Conservation (phyloP, 1,140 invertebrate genomes). For the Ganaspis sp. region DNA sequence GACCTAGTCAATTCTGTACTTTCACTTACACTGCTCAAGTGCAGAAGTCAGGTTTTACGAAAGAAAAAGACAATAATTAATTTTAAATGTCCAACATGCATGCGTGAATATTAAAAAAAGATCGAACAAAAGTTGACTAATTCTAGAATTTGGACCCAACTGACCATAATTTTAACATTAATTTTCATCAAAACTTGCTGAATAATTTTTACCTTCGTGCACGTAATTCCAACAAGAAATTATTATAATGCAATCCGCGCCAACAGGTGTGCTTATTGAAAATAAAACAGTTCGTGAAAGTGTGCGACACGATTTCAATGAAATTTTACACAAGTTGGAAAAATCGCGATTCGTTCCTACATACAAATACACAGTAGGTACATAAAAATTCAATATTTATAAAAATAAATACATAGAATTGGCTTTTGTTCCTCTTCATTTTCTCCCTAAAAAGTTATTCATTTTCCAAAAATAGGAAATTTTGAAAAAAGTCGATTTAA, state of each 20-base stretch:
- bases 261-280: constrained; percentile 36
- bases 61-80: not conserved
- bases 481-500: too few species aligned
- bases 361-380: too few species aligned
- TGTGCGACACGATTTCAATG: constrained; percentile 43
- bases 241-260: constrained; percentile 49
- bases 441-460: too few species aligned
- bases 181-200: not conserved
- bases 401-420: constrained; percentile 16
- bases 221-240: constrained; percentile 8
- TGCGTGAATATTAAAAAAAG: not conserved
- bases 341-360: too few species aligned
- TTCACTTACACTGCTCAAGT: not conserved
- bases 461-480: too few species aligned
- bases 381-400: not conserved
- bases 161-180: not conserved
- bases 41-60: not conserved
- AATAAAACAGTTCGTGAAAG: constrained; percentile 48
- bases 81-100: too few species aligned
- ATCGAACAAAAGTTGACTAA: not conserved
- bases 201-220: not conserved
- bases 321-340: constrained; percentile 30
- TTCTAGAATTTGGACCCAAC: not conserved
- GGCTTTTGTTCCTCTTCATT: too few species aligned
- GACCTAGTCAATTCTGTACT: too few species aligned